Conservation (phyloP, 2,797 vertebrate genomes). For the Microcaecilia unicolor region DNA sequence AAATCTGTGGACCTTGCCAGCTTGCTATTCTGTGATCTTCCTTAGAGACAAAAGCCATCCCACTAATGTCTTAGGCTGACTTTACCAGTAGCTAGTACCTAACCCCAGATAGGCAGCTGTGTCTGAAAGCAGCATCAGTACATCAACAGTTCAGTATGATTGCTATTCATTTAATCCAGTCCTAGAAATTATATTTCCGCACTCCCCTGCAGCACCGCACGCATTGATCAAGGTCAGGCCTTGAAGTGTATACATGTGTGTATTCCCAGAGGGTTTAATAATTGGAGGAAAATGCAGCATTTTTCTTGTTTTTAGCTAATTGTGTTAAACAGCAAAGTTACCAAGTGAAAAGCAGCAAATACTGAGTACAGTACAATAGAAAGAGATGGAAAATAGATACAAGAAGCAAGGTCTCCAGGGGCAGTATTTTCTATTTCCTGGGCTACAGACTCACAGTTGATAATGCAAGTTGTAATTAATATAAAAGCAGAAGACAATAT, state of each 20-base stretch:
- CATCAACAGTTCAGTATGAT: no score
- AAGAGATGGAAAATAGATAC: constrained; percentile 85
- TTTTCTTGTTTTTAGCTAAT: constrained; percentile 82
- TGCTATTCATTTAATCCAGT: no score
- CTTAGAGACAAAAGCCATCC: no score
- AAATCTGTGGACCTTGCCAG: no score
- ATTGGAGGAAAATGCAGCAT: constrained; percentile 81
- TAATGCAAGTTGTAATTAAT: constrained; percentile 99
- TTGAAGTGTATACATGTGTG: constrained; percentile 54
- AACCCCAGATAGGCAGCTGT: no score
- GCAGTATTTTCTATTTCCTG: constrained; percentile 87
- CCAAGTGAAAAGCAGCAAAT: constrained; percentile 72
- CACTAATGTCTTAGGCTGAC: no score
- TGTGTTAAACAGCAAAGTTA: constrained; percentile 91
- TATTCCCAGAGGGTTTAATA: constrained; percentile 83
- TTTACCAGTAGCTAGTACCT: no score
- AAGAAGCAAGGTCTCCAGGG: constrained; percentile 82
- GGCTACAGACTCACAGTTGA: constrained; percentile 88
- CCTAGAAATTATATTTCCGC: no score
- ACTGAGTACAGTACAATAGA: constrained; percentile 68
- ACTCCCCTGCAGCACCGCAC: no score
- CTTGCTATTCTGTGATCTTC: no score
- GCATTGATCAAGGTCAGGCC: no score
- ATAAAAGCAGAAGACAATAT: constrained; percentile 97
- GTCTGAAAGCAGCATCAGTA: no score